Evolutionary conservation across 2,888 invertebrate genomes (phyloP).

Genomic region (Beris morrisii): DNA sequence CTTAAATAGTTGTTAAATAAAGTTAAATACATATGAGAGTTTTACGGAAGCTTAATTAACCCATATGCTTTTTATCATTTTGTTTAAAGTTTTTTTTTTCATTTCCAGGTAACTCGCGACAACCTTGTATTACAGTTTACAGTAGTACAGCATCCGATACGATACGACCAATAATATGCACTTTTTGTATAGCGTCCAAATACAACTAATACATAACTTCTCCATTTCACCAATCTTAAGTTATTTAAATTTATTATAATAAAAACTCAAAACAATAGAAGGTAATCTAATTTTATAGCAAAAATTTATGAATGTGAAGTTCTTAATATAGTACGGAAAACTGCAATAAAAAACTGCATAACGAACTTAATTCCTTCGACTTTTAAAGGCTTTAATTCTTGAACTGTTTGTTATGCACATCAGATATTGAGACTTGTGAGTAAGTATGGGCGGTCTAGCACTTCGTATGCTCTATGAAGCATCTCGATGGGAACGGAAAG

Average conservation of each 20-base stretch:
- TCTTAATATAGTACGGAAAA: conserved; percentile 13
- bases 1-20: no score
- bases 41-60: no score
- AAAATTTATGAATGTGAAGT: neutral
- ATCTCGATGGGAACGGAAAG: neutral
- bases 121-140: conserved; percentile 44
- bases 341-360: conserved; percentile 10
- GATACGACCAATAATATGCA: conserved; percentile 46
- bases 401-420: conserved; percentile 25
- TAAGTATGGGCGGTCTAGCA: neutral
- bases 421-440: conserved; percentile 12
- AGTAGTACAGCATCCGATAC: conserved; percentile 34
- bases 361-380: conserved; percentile 8
- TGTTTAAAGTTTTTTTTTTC: no score
- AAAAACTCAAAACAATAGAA: neutral
- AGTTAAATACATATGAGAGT: no score
- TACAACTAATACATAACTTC: conserved; percentile 5
- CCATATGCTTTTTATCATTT: no score
- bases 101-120: conserved; percentile 44
- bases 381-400: conserved; percentile 18
- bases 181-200: conserved; percentile 46
- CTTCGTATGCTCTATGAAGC: conserved; percentile 3
- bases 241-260: conserved; percentile 17
- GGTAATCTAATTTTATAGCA: conserved; percentile 5
- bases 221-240: neutral